phyloP scores from a whole-genome alignment of 2,113 vertebrate species.

The Mesocricetus auratus region DNA sequence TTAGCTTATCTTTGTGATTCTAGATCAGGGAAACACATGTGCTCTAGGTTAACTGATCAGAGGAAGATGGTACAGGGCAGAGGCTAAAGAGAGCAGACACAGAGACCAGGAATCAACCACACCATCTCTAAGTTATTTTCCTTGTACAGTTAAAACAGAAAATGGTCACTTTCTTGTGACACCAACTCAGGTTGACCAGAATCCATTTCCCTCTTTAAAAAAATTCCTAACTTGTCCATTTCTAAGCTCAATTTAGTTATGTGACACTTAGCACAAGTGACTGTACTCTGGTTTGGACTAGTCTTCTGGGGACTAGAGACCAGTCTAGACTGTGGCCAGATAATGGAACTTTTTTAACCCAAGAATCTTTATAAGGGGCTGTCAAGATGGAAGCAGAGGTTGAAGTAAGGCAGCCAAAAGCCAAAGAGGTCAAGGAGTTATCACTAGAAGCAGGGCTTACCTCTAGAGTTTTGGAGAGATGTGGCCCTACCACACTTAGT shows the following conservation, averaged over 20 bases:
- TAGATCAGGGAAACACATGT: not conserved
- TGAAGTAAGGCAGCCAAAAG: fast-evolving
- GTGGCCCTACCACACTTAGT: fast-evolving
- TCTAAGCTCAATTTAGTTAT: not conserved
- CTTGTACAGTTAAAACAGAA: not conserved
- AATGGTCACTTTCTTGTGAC: not conserved
- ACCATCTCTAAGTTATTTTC: not conserved
- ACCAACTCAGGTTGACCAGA: not conserved
- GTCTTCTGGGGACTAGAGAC: not conserved
- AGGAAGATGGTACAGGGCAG: not conserved
- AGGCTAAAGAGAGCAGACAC: not conserved
- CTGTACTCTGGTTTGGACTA: not conserved
- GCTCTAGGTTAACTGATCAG: not conserved
- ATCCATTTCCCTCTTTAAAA: not conserved
- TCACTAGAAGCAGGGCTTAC: fast-evolving
- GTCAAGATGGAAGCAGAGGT: not conserved
- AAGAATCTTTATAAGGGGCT: not conserved
- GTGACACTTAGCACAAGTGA: not conserved
- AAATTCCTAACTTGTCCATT: not conserved
- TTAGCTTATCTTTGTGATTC: not conserved
- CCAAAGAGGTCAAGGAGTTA: not conserved
- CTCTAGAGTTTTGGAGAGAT: not conserved
- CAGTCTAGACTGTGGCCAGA: not conserved
- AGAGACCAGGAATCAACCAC: not conserved
- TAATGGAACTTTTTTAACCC: not conserved